Conservation (phyloP, 2,888 invertebrate species). For the Iselma pallidipennis region DNA sequence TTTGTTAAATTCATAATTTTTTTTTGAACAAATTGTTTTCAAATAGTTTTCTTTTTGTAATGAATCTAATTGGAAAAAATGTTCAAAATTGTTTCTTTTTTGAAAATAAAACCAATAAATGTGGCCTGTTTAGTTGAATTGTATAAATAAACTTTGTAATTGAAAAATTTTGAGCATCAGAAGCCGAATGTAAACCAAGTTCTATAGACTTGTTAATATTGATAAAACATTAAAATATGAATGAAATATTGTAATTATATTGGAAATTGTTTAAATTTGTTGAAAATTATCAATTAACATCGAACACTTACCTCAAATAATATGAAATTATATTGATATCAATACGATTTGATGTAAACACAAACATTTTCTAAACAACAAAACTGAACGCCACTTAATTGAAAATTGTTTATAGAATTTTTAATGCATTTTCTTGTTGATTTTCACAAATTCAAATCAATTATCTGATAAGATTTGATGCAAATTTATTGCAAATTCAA, state of each 20-base stretch:
- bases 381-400: conserved; percentile 50
- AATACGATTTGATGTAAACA: conserved; percentile 78
- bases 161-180: not conserved
- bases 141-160: not conserved
- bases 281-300: not conserved
- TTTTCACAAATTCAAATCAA: conserved; percentile 49
- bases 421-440: conserved; percentile 55
- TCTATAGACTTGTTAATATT: not conserved
- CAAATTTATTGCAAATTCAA: conserved; percentile 51
- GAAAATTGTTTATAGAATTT: conserved; percentile 51
- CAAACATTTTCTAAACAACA: conserved; percentile 62
- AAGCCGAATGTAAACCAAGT: not conserved
- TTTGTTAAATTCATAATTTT: too few relatives aligned
- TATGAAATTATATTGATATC: conserved; percentile 67
- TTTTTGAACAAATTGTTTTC: too few relatives aligned
- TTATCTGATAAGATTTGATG: conserved; percentile 51
- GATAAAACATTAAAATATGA: not conserved
- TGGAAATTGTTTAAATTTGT: not conserved
- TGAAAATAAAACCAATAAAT: not conserved
- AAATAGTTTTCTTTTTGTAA: too few relatives aligned
- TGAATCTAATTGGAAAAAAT: too few relatives aligned
- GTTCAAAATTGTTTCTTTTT: not conserved
- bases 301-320: conserved; percentile 59
- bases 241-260: not conserved
- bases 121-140: not conserved